A percentile compares a stretch with the other conserved stretches of the same genome.
These are phyloP conservation scores for Perodicticus potto DNA, from an alignment of 2,797 vertebrate genomes.

Conservation along the genomic window DNA sequence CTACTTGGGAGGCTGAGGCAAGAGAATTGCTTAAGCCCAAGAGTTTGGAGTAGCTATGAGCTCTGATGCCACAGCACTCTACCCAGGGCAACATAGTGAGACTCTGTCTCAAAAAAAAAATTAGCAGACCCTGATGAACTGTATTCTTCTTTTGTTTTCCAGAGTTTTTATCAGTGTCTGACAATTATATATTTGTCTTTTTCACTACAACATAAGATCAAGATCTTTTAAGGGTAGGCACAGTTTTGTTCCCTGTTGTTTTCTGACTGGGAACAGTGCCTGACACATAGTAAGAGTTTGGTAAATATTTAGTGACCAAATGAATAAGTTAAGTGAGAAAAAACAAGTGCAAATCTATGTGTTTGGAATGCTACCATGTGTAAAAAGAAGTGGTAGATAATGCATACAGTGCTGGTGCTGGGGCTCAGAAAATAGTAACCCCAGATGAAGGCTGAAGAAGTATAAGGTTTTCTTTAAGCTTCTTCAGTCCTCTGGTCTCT, in stretches of 20 bases:
- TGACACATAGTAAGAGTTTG: neutral
- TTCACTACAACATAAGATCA: neutral
- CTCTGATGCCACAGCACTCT: too few relatives aligned
- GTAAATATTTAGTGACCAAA: constrained; percentile 43
- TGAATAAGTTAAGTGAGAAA: neutral
- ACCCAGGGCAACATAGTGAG: too few relatives aligned
- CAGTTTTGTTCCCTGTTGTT: neutral
- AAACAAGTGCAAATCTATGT: neutral
- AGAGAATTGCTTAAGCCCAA: too few relatives aligned
- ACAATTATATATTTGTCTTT: neutral
- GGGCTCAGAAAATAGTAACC: neutral
- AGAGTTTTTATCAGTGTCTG: neutral
- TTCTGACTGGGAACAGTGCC: constrained; percentile 14
- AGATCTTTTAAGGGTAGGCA: neutral
- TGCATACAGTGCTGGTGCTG: neutral
- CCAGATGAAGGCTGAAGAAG: neutral
- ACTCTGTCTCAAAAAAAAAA: neutral
- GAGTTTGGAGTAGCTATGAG: too few relatives aligned
- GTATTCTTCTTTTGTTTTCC: neutral
- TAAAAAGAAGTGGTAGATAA: neutral
- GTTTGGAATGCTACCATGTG: neutral
- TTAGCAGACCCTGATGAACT: neutral
- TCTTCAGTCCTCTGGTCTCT: neutral
- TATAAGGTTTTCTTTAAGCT: neutral
- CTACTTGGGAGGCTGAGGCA: too few relatives aligned